Base-by-base conservation (phyloP, 1,140 invertebrate genomes). In the Hycleus cichorii region DNA sequence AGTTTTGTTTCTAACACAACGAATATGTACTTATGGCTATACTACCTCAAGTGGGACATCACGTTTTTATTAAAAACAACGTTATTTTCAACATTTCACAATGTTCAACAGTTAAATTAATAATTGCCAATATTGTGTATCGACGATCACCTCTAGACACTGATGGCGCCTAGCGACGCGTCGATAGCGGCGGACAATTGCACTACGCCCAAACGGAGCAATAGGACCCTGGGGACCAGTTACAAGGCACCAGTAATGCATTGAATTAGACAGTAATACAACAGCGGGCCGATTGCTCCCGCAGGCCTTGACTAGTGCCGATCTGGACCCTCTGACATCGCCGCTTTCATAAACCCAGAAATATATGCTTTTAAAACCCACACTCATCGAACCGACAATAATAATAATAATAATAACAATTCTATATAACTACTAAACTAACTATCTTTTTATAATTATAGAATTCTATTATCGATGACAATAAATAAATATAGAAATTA, bases 191-290 rank as follows among this genome's bases (percentile, higher is more conserved):
- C 58, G 60, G 65, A 67, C 65, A 68, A 68, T 70, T 69, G 66
- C 64, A 68, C 59, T 63, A 61, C 63, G 66, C 67, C 69, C 69
- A 71, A 68, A 61, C 63, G 54, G 64, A 71, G 63, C 63, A 72
- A 72, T 71, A 69, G 69, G 62, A 56, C 61, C 65, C 70, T 42
- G 50, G 69, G 69, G 72, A 68, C 65, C 66, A 67, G 71, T 72
- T 72, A 73, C 66, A 71, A 68, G 67, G 69, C 68, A 67, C 62
- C 69, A 69, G 70, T 73, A 73, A 73, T 73, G 72, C 72, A 73
- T 73, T 73, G 72, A 73, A 73, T 73, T 73, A 73, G 69, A 72
- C 69, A 69, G 67, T 69, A 70, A 68, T 68, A 70, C 66, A 67
- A 71, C 62, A 63, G 60, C 64, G 62, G 49, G 55, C 55, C 58